Percentiles rank a stretch among this genome's conserved stretches.
Evolutionary conservation across 2,113 vertebrate species (phyloP).

Genomic region (Phaethon lepturus): DNA sequence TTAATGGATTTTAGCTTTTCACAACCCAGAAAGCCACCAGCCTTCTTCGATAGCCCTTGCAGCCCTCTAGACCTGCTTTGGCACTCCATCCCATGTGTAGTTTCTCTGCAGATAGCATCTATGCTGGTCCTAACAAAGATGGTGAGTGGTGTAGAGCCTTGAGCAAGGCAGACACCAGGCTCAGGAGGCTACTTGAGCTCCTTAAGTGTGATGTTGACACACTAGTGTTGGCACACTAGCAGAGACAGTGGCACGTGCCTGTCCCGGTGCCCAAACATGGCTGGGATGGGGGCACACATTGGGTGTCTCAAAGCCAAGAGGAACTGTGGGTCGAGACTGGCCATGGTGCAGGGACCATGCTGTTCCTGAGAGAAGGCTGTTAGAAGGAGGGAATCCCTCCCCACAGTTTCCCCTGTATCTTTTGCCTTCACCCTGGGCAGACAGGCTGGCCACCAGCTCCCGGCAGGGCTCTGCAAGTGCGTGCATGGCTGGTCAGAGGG

Average conservation of each 20-base stretch:
- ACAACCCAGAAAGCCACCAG: not conserved
- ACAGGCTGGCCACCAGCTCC: fast-evolving
- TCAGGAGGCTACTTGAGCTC: not conserved
- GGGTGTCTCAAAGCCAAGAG: not conserved
- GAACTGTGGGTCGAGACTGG: not conserved
- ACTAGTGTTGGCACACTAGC: not conserved
- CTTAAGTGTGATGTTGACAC: not conserved
- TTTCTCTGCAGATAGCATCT: not conserved
- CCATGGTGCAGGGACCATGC: not conserved
- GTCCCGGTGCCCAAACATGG: fast-evolving
- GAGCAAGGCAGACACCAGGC: not conserved
- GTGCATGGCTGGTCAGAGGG: not conserved
- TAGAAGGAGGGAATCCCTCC: not conserved
- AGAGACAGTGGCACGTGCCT: fast-evolving
- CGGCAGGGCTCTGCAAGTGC: not conserved
- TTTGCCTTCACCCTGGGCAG: not conserved
- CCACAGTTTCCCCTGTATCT: not conserved
- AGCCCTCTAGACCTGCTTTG: not conserved
- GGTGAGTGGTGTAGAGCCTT: not conserved
- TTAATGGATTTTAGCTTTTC: not conserved
- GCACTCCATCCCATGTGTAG: fast-evolving
- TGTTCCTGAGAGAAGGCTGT: not conserved
- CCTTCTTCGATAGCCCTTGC: not conserved
- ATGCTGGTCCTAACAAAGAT: not conserved
- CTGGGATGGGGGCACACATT: not conserved